Evolutionary conservation across 2,113 vertebrate genomes (phyloP).

Genomic region (Recurvirostra avosetta): DNA sequence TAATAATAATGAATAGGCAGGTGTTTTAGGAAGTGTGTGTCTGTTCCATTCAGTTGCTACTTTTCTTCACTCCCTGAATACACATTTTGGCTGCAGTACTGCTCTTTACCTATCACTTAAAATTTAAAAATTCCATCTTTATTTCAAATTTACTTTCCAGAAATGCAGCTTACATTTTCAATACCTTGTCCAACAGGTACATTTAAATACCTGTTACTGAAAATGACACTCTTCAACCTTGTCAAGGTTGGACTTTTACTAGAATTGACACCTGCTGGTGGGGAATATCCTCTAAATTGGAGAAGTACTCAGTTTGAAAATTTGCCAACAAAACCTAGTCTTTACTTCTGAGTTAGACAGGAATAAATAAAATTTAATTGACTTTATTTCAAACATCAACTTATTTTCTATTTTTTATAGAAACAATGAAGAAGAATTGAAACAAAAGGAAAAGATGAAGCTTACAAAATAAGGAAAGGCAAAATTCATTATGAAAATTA

Average conservation of each 20-base stretch:
- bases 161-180: background rate
- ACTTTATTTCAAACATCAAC: background rate
- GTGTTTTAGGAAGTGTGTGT: background rate
- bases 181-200: background rate
- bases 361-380: background rate
- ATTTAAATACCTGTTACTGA: constrained; percentile 2
- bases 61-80: background rate
- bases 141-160: background rate
- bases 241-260: background rate
- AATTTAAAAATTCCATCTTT: background rate
- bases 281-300: background rate
- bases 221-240: background rate
- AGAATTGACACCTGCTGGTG: background rate
- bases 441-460: background rate
- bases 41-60: background rate
- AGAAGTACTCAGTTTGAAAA: background rate
- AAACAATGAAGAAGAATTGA: background rate
- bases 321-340: background rate
- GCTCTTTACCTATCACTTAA: background rate
- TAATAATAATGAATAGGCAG: background rate
- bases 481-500: background rate
- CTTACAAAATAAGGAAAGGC: background rate
- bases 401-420: background rate
- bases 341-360: background rate
- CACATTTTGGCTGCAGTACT: background rate